A percentile compares a stretch with the other conserved stretches of the same genome.
phyloP scores from a whole-genome alignment of 2,113 vertebrate genomes.

The Syrmaticus mikado region DNA sequence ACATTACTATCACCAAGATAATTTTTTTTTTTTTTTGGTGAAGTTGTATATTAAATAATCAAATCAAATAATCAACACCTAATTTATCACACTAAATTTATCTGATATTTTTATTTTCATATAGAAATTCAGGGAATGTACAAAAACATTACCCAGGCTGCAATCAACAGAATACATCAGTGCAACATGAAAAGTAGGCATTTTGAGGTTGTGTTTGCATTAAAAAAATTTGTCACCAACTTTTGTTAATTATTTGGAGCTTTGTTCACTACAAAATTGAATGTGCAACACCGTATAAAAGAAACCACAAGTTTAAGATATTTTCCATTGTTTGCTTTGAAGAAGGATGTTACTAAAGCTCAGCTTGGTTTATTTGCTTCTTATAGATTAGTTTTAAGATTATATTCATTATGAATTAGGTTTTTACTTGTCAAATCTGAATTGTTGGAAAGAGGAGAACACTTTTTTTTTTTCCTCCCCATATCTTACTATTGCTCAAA shows the following conservation, averaged over 20 bases:
- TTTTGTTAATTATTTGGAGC: not conserved
- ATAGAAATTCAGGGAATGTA: not conserved
- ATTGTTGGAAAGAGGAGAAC: not conserved
- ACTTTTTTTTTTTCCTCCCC: not conserved
- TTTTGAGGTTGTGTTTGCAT: not conserved
- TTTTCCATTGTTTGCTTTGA: not conserved
- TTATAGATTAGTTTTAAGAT: not conserved
- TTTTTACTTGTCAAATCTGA: not conserved
- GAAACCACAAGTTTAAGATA: not conserved
- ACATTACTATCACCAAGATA: not conserved
- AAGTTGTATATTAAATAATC: not conserved
- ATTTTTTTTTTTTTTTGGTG: not conserved
- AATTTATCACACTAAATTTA: not conserved
- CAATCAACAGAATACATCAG: not conserved
- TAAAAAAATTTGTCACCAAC: not conserved
- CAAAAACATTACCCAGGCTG: not conserved
- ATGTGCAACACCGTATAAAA: not conserved
- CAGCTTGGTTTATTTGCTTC: not conserved
- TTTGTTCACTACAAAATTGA: not conserved
- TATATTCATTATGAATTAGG: not conserved
- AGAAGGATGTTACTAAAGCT: not conserved
- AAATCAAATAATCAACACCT: not conserved
- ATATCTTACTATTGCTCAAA: not conserved
- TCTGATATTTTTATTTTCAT: not conserved
- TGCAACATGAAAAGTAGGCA: not conserved